Percentiles rank a stretch among this genome's conserved stretches.
phyloP scores from a whole-genome alignment of 1,140 invertebrate genomes.

The Globodera ellingtonae region DNA sequence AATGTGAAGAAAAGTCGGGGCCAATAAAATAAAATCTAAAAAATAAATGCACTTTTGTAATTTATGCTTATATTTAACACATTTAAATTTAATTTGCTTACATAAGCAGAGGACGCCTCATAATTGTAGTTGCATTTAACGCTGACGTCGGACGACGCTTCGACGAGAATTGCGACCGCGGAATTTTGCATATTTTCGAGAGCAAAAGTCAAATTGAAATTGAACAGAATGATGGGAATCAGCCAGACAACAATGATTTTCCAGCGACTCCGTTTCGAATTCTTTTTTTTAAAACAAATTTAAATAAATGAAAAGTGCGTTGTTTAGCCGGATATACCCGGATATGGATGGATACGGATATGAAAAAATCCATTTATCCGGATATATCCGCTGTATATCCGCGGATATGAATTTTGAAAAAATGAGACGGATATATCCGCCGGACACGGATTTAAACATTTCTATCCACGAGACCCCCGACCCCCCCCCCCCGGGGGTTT shows the following conservation, averaged over 20 bases:
- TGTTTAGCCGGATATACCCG: background rate
- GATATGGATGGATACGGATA: too few species aligned
- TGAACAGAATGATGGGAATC: background rate
- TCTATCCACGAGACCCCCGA: too few species aligned
- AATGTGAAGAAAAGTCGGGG: constrained; percentile 22
- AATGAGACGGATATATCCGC: background rate
- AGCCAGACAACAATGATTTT: constrained; percentile 10
- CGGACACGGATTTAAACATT: background rate
- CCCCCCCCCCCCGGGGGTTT: too few species aligned
- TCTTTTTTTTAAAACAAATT: background rate
- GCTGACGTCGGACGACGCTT: background rate
- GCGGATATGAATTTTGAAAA: too few species aligned
- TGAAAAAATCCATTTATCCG: too few species aligned
- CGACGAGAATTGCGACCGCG: background rate
- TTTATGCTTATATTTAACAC: background rate
- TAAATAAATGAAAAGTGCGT: background rate
- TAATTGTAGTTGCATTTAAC: background rate
- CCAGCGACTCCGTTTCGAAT: constrained; percentile 8
- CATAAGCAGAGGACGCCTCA: background rate
- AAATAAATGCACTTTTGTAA: background rate
- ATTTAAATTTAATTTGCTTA: background rate
- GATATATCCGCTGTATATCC: too few species aligned
- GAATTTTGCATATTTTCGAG: background rate
- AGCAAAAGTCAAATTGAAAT: constrained; percentile 19
- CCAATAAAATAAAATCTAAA: constrained; percentile 14